Evolutionary conservation across 1,140 invertebrate genomes (phyloP).

Genomic region (Aradophagus sp.): DNA sequence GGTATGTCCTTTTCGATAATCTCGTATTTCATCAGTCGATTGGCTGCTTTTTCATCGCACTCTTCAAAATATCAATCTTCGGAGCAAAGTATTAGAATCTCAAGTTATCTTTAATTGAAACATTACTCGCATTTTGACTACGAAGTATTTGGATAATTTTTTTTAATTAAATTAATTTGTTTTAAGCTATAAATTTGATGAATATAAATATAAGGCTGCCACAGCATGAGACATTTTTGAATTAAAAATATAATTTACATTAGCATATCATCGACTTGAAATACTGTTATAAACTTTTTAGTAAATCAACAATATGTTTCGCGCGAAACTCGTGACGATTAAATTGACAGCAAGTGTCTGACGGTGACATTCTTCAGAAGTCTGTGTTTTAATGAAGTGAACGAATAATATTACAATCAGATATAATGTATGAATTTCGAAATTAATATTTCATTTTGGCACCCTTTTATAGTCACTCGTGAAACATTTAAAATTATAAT

Average conservation of each 20-base stretch:
- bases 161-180: no score
- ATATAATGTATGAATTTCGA: slow-evolving; percentile 22
- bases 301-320: slow-evolving; percentile 26
- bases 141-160: no score
- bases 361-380: slow-evolving; percentile 32
- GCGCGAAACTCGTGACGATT: slow-evolving; percentile 13
- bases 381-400: slow-evolving; percentile 35
- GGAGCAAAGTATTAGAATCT: no score
- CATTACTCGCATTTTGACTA: no score
- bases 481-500: no score
- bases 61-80: no score
- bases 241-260: slow-evolving; percentile 30
- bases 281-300: no score
- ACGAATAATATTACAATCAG: slow-evolving; percentile 30
- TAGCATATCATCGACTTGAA: slow-evolving; percentile 10
- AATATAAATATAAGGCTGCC: no score
- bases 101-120: no score
- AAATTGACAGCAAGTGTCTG: slow-evolving; percentile 39
- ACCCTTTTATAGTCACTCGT: no score
- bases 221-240: slow-evolving; percentile 12
- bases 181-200: no score
- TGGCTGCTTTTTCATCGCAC: no score
- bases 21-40: not conserved
- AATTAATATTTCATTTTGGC: slow-evolving; percentile 32
- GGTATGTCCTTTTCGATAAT: slow-evolving; percentile 59